A percentile compares a stretch with the other conserved stretches of the same genome.
Evolutionary conservation across 2,888 invertebrate species (phyloP).

Genomic region (Pammene aurita): DNA sequence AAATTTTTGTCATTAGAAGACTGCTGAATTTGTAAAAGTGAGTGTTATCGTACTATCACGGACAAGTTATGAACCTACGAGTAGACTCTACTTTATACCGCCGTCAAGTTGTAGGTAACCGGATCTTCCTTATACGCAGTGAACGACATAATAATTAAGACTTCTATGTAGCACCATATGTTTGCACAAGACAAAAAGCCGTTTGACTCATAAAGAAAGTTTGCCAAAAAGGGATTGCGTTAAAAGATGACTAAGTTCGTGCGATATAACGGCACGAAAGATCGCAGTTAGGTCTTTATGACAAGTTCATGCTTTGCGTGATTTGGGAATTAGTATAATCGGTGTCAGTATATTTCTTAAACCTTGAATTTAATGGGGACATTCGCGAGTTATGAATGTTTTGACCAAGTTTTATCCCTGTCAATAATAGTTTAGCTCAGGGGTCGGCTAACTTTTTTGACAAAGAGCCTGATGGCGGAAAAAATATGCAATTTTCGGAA

Average conservation of each 20-base stretch:
- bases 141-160: no score
- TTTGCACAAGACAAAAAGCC: constrained; percentile 8
- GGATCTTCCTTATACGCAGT: not conserved
- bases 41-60: no score
- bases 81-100: no score
- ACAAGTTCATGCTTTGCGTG: constrained; percentile 11
- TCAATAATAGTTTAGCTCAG: not conserved
- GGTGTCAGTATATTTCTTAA: constrained; percentile 4
- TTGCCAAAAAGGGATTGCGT: constrained; percentile 29
- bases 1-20: no score
- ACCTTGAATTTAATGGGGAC: not conserved
- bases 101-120: not conserved
- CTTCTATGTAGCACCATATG: not conserved
- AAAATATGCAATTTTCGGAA: no score
- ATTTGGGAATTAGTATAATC: not conserved
- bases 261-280: constrained; percentile 29
- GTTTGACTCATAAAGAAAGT: constrained; percentile 29
- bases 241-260: constrained; percentile 29
- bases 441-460: no score
- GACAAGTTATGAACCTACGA: no score
- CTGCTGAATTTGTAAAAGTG: no score
- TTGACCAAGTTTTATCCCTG: not conserved
- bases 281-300: constrained; percentile 31
- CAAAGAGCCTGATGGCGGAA: no score
- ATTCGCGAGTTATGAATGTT: not conserved